Conservation (phyloP, 2,113 vertebrate genomes). For the Semnornis frantzii region DNA sequence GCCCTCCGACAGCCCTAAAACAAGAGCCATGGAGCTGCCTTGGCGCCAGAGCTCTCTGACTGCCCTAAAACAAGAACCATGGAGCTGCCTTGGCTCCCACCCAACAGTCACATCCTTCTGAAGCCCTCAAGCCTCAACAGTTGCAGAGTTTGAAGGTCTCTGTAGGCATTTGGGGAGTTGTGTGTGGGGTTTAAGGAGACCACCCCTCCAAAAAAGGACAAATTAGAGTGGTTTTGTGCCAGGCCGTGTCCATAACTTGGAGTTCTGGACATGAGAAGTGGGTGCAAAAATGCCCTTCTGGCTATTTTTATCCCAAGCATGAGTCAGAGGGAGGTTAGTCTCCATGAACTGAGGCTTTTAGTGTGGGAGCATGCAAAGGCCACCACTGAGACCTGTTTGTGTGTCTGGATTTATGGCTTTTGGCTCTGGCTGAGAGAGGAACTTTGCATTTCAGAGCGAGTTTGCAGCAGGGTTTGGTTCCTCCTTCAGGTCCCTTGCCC, state of each 20-base stretch:
- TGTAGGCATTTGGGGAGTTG: neutral
- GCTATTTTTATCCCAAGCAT: neutral
- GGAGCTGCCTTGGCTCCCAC: neutral
- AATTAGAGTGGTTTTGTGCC: neutral
- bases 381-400: neutral
- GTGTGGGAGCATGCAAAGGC: neutral
- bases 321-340: neutral
- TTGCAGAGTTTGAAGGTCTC: neutral
- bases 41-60: too few relatives aligned
- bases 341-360: neutral
- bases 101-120: neutral
- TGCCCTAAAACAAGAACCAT: too few relatives aligned
- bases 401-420: neutral
- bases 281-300: neutral
- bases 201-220: neutral
- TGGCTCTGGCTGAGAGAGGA: neutral
- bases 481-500: neutral
- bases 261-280: neutral
- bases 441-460: neutral
- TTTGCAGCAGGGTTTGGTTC: neutral
- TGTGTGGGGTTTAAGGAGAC: fast-evolving
- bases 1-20: too few relatives aligned
- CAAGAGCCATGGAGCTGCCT: too few relatives aligned
- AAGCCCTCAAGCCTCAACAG: neutral
- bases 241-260: neutral